Base-by-base conservation (phyloP, 2,888 invertebrate species). In the Hybos culiciformis region DNA sequence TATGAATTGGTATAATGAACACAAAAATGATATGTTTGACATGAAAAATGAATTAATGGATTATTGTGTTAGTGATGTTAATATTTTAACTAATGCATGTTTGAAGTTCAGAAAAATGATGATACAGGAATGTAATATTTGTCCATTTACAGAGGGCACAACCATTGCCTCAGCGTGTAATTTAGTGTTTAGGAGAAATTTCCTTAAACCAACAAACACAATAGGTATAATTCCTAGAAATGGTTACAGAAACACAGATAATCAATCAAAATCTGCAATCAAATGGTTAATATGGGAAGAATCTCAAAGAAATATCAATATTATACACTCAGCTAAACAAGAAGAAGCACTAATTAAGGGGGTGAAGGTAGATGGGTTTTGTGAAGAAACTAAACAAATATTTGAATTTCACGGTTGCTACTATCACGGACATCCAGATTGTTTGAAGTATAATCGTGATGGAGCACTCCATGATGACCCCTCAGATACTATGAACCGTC, bases 41-140 rank as follows among this genome's bases (percentile, higher is more conserved):
- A n/a, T n/a, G n/a, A n/a, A n/a, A n/a, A n/a, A n/a, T n/a, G n/a
- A n/a, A n/a, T n/a, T n/a, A n/a, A n/a, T n/a, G n/a, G n/a, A n/a
- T n/a, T n/a, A n/a, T n/a, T n/a, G n/a, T n/a, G n/a, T n/a, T n/a
- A n/a, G n/a, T n/a, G n/a, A n/a, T n/a, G n/a, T n/a, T n/a, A n/a
- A n/a, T n/a, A n/a, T 45, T 31, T 41, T 38, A 19, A 20, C 41
- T 5, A 41, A 41, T 5, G 24, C 38, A 24, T 41, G 33, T 33
- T n/a, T 45, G 11, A 45, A 45, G 41, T 45, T 45, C 15, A 21
- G 37, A 14, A 41, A 18, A n/a, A 20, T 45, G 9, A 15, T 39
- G 5, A 15, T 40, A 17, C 21, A 37, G n/a, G 37, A 42, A 20
- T 42, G 42, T 17, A 31, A 21, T 9, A 32, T 42, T 14, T 15